phyloP scores from a whole-genome alignment of 1,140 invertebrate genomes.

The Bombus pyrosoma region DNA sequence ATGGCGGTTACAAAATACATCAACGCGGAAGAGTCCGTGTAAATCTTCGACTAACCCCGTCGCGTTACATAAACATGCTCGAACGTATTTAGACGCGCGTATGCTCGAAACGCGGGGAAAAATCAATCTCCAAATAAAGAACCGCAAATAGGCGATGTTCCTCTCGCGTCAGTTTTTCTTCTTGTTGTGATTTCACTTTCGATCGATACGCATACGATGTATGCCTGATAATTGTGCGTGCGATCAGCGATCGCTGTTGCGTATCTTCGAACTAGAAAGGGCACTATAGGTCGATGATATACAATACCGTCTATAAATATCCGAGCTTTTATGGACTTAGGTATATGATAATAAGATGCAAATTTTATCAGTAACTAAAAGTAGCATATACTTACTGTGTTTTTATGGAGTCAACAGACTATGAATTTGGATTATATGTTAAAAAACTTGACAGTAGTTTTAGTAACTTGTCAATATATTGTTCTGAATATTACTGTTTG shows the following conservation, averaged over 20 bases:
- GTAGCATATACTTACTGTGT: too few relatives aligned
- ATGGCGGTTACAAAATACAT: not conserved
- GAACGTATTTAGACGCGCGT: not conserved
- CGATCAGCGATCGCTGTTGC: constrained; percentile 39
- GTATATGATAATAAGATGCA: too few relatives aligned
- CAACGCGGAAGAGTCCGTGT: constrained; percentile 34
- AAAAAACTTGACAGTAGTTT: too few relatives aligned
- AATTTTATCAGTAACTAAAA: too few relatives aligned
- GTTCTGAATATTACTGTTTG: too few relatives aligned
- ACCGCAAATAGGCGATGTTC: constrained; percentile 12
- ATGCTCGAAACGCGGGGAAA: not conserved
- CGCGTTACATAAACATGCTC: not conserved
- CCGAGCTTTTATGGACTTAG: not conserved
- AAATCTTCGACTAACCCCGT: constrained; percentile 2
- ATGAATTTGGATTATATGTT: too few relatives aligned
- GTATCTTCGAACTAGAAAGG: constrained; percentile 32
- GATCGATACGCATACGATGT: constrained; percentile 45
- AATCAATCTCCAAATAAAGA: constrained; percentile 48
- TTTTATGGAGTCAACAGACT: too few relatives aligned
- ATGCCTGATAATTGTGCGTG: not conserved
- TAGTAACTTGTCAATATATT: too few relatives aligned
- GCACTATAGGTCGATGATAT: not conserved
- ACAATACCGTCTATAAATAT: not conserved
- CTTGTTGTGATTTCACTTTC: constrained; percentile 65
- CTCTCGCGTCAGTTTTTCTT: constrained; percentile 47